phyloP scores from a whole-genome alignment of 2,797 vertebrate species.

The Tympanoctomys barrerae region DNA sequence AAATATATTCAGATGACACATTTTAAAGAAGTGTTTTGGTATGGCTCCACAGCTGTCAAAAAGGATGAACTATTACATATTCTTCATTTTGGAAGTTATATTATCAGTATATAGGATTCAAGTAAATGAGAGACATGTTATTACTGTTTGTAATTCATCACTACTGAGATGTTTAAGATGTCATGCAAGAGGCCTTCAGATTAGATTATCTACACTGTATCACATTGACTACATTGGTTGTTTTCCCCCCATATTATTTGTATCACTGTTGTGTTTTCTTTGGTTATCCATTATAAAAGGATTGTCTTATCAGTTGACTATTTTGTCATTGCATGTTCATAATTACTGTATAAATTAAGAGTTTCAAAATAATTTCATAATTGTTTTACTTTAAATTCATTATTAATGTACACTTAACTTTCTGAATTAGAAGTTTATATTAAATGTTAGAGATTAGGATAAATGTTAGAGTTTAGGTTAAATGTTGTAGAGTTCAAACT shows the following conservation, averaged over 20 bases:
- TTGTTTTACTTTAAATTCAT: constrained; percentile 60
- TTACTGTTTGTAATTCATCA: constrained; percentile 51
- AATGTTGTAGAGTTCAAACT: constrained; percentile 15
- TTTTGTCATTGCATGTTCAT: constrained; percentile 64
- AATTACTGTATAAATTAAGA: constrained; percentile 44
- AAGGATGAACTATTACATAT: constrained; percentile 17
- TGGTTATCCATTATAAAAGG: constrained; percentile 46
- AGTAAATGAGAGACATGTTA: background rate
- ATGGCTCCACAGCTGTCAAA: background rate
- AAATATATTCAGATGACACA: background rate
- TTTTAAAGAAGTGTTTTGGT: background rate
- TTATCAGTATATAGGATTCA: constrained; percentile 19
- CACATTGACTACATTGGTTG: background rate
- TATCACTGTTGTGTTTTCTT: constrained; percentile 31
- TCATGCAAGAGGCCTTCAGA: constrained; percentile 13
- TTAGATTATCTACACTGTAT: constrained; percentile 16
- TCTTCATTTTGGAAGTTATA: constrained; percentile 57
- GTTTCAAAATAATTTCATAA: constrained; percentile 60
- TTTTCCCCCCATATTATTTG: background rate
- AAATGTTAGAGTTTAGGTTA: constrained; percentile 51
- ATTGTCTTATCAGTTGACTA: constrained; percentile 28
- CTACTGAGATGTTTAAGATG: constrained; percentile 57
- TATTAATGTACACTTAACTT: constrained; percentile 58
- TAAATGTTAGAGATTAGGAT: constrained; percentile 45
- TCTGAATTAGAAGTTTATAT: constrained; percentile 58